phyloP scores from a whole-genome alignment of 2,888 invertebrate species.

The Watsonalla binaria region DNA sequence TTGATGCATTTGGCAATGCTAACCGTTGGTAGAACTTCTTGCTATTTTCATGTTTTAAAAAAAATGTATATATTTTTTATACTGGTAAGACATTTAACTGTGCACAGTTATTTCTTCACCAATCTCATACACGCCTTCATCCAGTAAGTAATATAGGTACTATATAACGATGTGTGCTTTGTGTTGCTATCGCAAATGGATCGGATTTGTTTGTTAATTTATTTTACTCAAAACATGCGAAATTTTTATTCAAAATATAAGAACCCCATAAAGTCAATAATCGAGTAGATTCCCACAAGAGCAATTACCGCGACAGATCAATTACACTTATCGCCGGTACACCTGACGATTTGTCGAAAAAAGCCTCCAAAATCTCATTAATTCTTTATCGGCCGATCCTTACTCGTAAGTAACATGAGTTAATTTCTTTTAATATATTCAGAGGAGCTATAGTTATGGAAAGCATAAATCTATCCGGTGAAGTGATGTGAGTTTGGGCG shows the following conservation, averaged over 20 bases:
- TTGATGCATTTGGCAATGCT: too few relatives aligned
- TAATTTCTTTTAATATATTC: conserved; percentile 75
- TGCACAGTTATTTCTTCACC: too few relatives aligned
- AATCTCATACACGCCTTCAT: too few relatives aligned
- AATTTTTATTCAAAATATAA: conserved; percentile 2
- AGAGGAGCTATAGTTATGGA: conserved; percentile 34
- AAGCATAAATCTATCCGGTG: conserved; percentile 70
- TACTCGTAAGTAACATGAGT: conserved; percentile 65
- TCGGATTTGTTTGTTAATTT: not conserved
- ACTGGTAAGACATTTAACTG: too few relatives aligned
- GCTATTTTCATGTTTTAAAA: too few relatives aligned
- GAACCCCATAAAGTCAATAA: conserved; percentile 14
- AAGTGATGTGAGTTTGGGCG: conserved; percentile 74
- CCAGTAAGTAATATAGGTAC: too few relatives aligned
- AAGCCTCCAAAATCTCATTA: conserved; percentile 66
- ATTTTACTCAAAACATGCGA: not conserved
- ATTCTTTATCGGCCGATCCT: conserved; percentile 57
- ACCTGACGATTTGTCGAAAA: conserved; percentile 65
- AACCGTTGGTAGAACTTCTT: too few relatives aligned
- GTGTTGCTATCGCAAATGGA: too few relatives aligned
- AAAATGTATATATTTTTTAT: too few relatives aligned
- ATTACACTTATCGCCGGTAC: conserved; percentile 57
- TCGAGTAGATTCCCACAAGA: conserved; percentile 14
- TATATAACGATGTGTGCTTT: too few relatives aligned
- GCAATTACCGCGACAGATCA: conserved; percentile 44